phyloP scores from a whole-genome alignment of 2,888 invertebrate genomes.

The Plagiodera versicolora region DNA sequence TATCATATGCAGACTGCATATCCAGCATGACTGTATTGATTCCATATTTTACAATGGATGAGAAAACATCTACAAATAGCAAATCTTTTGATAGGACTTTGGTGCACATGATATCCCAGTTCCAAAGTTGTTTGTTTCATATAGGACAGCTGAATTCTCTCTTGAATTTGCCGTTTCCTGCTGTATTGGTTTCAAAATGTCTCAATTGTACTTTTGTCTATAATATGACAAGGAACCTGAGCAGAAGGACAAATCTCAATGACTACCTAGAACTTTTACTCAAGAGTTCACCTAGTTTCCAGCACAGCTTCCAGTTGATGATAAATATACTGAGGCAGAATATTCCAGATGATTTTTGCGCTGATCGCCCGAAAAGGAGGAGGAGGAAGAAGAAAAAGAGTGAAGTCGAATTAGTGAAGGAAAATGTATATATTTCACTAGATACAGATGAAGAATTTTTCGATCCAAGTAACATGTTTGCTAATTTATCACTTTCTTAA shows the following conservation, averaged over 20 bases:
- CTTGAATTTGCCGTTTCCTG: constrained; percentile 62
- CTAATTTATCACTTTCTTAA: constrained; percentile 10
- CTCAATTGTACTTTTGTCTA: constrained; percentile 78
- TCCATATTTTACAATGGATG: constrained; percentile 62
- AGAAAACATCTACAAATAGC: constrained; percentile 57
- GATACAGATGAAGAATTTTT: constrained; percentile 19
- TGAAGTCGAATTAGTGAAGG: constrained; percentile 35
- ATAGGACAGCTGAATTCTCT: constrained; percentile 66
- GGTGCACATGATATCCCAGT: constrained; percentile 67
- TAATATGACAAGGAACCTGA: constrained; percentile 68
- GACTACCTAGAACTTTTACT: constrained; percentile 38
- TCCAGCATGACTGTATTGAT: constrained; percentile 61
- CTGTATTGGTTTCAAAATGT: constrained; percentile 62
- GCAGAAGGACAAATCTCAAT: constrained; percentile 44
- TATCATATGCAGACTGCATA: constrained; percentile 62
- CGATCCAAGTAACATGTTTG: constrained; percentile 23
- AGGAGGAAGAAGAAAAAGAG: constrained; percentile 16
- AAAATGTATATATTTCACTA: constrained; percentile 22
- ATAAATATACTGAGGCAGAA: constrained; percentile 11
- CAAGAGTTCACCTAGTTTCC: constrained; percentile 17
- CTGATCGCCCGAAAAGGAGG: constrained; percentile 6
- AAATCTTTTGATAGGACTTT: constrained; percentile 61
- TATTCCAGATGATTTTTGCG: neutral
- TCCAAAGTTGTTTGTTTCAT: constrained; percentile 66
- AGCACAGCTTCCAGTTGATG: constrained; percentile 18